Conservation (phyloP, 92 coral and sea anemone species). For the Phenganax subtilis region DNA sequence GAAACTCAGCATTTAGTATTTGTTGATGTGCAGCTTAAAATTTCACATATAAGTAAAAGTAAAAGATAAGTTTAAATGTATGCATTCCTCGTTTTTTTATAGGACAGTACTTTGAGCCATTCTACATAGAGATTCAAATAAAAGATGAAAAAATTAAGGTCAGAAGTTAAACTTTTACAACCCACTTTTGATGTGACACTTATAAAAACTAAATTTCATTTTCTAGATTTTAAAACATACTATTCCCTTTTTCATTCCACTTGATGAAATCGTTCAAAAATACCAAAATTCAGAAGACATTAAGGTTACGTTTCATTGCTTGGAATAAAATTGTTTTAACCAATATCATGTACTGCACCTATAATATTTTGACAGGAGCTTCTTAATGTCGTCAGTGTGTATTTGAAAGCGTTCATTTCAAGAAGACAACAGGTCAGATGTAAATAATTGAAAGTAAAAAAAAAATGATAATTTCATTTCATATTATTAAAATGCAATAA, state of each 20-base stretch:
- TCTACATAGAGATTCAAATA: constrained; percentile 21
- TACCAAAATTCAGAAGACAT: constrained; percentile 12
- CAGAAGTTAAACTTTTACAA: neutral
- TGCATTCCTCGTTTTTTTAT: neutral
- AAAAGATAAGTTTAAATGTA: neutral
- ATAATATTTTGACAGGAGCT: constrained; percentile 7
- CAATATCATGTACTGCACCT: neutral
- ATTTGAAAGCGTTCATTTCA: constrained; percentile 30
- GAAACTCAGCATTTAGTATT: neutral
- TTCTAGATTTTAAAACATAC: constrained; percentile 37
- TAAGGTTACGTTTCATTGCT: neutral
- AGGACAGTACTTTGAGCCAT: constrained; percentile 32
- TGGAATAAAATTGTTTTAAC: neutral
- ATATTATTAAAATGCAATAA: neutral
- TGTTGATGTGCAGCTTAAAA: neutral
- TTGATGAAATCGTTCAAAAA: constrained; percentile 11
- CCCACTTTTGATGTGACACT: neutral
- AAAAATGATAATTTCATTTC: neutral
- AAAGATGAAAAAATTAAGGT: constrained; percentile 32
- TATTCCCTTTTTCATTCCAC: constrained; percentile 32
- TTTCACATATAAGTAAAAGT: too few species aligned
- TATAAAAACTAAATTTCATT: neutral
- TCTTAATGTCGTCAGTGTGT: constrained; percentile 7
- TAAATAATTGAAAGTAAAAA: neutral
- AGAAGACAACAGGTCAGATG: constrained; percentile 32